Conservation (phyloP, 2,113 vertebrate genomes). For the Etheostoma spectabile region DNA sequence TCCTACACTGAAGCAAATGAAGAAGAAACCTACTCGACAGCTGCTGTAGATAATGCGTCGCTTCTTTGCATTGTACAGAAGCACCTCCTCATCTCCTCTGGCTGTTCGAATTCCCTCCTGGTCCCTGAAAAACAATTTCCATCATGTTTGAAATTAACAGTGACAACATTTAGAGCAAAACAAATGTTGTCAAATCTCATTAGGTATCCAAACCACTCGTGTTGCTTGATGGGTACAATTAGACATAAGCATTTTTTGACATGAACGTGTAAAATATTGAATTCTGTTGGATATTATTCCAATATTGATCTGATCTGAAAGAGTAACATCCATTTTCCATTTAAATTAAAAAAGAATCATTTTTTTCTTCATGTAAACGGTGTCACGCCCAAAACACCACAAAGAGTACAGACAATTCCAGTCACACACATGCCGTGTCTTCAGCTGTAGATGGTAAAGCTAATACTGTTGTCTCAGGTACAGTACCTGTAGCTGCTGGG, state of each 20-base stretch:
- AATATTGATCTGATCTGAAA: neutral
- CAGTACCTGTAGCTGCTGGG: constrained; percentile 86
- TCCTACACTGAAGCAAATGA: neutral
- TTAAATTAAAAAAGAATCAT: neutral
- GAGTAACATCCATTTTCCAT: neutral
- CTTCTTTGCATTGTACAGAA: constrained; percentile 88
- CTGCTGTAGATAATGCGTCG: constrained; percentile 83
- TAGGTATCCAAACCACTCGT: neutral
- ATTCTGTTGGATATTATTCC: neutral
- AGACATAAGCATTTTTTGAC: no score
- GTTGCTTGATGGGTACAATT: neutral
- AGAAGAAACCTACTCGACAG: constrained; percentile 75
- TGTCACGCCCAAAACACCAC: neutral
- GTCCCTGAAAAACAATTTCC: constrained; percentile 77
- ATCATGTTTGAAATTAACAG: neutral
- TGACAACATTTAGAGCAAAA: neutral
- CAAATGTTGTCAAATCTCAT: neutral
- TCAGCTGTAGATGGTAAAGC: neutral
- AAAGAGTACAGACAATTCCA: neutral
- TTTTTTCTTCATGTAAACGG: neutral
- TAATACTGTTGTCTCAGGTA: neutral
- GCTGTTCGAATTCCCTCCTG: constrained; percentile 88
- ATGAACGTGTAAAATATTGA: neutral
- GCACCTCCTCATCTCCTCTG: constrained; percentile 93
- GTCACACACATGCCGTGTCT: neutral